Evolutionary conservation across 2,113 vertebrate genomes (phyloP), one percentile per base, ranked within the genome.

Genomic region (Egretta garzetta): DNA sequence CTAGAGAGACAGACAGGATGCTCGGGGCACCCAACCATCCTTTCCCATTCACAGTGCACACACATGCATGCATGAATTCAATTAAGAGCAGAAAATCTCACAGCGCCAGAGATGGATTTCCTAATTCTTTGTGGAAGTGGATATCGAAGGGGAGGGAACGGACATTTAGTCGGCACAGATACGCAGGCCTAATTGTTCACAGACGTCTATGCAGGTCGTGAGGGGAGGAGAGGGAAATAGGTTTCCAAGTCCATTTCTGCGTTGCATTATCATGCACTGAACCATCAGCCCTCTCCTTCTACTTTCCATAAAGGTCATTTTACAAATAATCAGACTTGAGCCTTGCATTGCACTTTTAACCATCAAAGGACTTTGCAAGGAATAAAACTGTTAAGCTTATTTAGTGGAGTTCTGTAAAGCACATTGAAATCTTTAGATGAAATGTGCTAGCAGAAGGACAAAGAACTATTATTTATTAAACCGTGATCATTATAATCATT

Each of bases 31-130:
- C 74, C 77, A 73, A 62, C 53, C 70, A 89, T 82, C 77, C 49
- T 49, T 80, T 91, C 62, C 91, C 50, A 88, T 94, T 95, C 85
- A 80, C 0, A 91, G 76, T 23, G 74, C 41, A 90, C 77, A 91
- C 93, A 86, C 41, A 90, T 52, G 84, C 86, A 72, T 60, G 79
- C 86, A 70, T 68, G 77, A 96, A 92, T 94, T 90, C 86, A 95
- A 94, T 96, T 95, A 97, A 64, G 37, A 80, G 56, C 64, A 83
- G 80, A 96, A 94, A 95, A 92, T 91, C 86, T 94, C 95, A 89
- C 88, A 80, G 79, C 72, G 80, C 63, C 85, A 94, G 85, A 81
- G 93, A 86, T 17, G 30, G 80, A 82, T 89, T 87, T 94, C 91
- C 76, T 75, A 95, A 72, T 43, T 64, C 60, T 91, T 88, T 94